Percentiles rank a stretch among this genome's conserved stretches.
Evolutionary conservation across 2,888 invertebrate species (phyloP).

Genomic region (Hyles lineata): DNA sequence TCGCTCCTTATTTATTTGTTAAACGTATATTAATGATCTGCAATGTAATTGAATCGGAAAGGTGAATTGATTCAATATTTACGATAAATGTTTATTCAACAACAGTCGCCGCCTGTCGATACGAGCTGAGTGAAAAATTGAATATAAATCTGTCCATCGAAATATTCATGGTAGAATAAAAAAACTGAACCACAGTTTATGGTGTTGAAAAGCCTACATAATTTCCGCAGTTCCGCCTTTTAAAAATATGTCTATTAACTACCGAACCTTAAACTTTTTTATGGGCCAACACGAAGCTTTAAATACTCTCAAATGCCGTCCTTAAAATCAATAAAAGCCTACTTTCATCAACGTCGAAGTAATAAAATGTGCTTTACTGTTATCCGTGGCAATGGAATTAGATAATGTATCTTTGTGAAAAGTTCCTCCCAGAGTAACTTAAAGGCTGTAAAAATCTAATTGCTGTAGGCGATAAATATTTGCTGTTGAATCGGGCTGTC

Average conservation of each 20-base stretch:
- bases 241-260: slow-evolving; percentile 69
- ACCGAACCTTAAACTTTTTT: slow-evolving; percentile 72
- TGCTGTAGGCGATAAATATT: slow-evolving; percentile 76
- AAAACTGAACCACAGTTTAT: slow-evolving; percentile 32
- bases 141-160: slow-evolving; percentile 3
- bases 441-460: slow-evolving; percentile 76
- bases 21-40: not conserved
- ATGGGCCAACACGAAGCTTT: slow-evolving; percentile 69
- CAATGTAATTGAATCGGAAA: not conserved
- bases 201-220: slow-evolving; percentile 39
- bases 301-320: slow-evolving; percentile 77
- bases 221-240: slow-evolving; percentile 50
- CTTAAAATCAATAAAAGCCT: slow-evolving; percentile 82
- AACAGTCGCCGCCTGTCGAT: slow-evolving; percentile 25
- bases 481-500: slow-evolving; percentile 62
- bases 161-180: slow-evolving; percentile 42
- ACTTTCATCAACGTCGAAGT: slow-evolving; percentile 76
- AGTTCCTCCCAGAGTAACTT: slow-evolving; percentile 62
- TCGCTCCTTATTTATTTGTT: not conserved
- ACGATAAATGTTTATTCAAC: slow-evolving; percentile 27
- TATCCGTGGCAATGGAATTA: slow-evolving; percentile 76
- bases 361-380: slow-evolving; percentile 80
- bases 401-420: slow-evolving; percentile 76
- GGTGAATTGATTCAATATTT: slow-evolving; percentile 15
- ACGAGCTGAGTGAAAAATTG: not conserved